A percentile compares a stretch with the other conserved stretches of the same genome.
Evolutionary conservation across 1,140 invertebrate species (phyloP).

Genomic region (Conopomorpha cramerella): DNA sequence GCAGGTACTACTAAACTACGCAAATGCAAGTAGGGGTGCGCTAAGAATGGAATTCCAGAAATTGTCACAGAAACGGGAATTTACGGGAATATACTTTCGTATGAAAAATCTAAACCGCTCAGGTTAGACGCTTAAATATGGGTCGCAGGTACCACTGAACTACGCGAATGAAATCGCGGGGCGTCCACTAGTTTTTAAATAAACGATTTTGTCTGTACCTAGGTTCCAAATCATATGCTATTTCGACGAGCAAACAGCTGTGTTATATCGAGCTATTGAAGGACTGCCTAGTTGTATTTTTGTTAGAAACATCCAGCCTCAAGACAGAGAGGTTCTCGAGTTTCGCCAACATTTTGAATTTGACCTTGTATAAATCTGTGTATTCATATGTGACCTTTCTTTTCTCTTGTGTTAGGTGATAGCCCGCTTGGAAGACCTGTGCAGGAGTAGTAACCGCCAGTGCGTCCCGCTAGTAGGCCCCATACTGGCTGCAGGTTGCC

Average conservation of each 20-base stretch:
- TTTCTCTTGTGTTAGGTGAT: conserved; percentile 11
- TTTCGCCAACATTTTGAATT: too few species aligned
- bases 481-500: conserved; percentile 13
- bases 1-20: too few species aligned
- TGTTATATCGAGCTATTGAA: conserved; percentile 61
- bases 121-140: too few species aligned
- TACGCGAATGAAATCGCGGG: too few species aligned
- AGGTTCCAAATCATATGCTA: conserved; percentile 39
- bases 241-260: conserved; percentile 40
- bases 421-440: conserved; percentile 24
- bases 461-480: conserved; percentile 15
- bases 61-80: too few species aligned
- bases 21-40: too few species aligned
- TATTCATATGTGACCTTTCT: not conserved
- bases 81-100: too few species aligned
- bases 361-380: too few species aligned
- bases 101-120: too few species aligned
- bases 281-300: conserved; percentile 25
- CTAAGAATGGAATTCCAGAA: too few species aligned
- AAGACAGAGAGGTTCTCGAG: conserved; percentile 24
- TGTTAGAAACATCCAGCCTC: conserved; percentile 17
- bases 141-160: too few species aligned
- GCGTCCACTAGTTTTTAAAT: too few species aligned
- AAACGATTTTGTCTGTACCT: conserved; percentile 5
- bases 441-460: conserved; percentile 21